These are phyloP conservation scores for Papilio aristodemus DNA, from an alignment of 1,140 invertebrate species.

Conservation along the genomic window DNA sequence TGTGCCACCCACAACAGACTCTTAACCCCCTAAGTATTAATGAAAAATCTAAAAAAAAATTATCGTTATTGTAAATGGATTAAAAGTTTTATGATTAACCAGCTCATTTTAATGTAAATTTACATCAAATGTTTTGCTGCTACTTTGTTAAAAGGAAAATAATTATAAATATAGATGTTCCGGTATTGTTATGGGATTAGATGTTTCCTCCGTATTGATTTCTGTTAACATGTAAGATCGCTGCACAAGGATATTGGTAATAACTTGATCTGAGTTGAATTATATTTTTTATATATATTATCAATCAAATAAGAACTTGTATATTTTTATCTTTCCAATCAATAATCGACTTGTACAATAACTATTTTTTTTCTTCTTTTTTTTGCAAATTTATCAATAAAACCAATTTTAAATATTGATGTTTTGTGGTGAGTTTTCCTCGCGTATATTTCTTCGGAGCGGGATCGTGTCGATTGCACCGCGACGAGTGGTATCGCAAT, in stretches of 20 bases:
- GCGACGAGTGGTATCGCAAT: slow-evolving; percentile 38
- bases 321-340: slow-evolving; percentile 79
- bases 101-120: slow-evolving; percentile 75
- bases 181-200: slow-evolving; percentile 78
- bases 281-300: slow-evolving; percentile 77
- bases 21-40: slow-evolving; percentile 62
- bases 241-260: slow-evolving; percentile 80
- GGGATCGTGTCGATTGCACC: slow-evolving; percentile 21
- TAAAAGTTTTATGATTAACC: slow-evolving; percentile 71
- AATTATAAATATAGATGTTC: slow-evolving; percentile 75
- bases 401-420: slow-evolving; percentile 78
- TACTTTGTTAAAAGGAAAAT: slow-evolving; percentile 72
- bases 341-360: slow-evolving; percentile 78
- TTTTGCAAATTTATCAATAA: slow-evolving; percentile 79
- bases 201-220: slow-evolving; percentile 73
- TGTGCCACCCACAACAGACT: slow-evolving; percentile 49
- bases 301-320: slow-evolving; percentile 74
- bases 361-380: slow-evolving; percentile 73
- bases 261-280: slow-evolving; percentile 78
- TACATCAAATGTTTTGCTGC: slow-evolving; percentile 72
- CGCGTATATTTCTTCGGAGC: slow-evolving; percentile 29
- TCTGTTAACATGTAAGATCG: slow-evolving; percentile 72
- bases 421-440: slow-evolving; percentile 54
- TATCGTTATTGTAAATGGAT: slow-evolving; percentile 77
- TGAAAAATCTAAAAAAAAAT: slow-evolving; percentile 63